A percentile compares a stretch with the other conserved stretches of the same genome.
Conservation (phyloP, 1,140 invertebrate genomes). For the Temnothorax nylanderi region DNA sequence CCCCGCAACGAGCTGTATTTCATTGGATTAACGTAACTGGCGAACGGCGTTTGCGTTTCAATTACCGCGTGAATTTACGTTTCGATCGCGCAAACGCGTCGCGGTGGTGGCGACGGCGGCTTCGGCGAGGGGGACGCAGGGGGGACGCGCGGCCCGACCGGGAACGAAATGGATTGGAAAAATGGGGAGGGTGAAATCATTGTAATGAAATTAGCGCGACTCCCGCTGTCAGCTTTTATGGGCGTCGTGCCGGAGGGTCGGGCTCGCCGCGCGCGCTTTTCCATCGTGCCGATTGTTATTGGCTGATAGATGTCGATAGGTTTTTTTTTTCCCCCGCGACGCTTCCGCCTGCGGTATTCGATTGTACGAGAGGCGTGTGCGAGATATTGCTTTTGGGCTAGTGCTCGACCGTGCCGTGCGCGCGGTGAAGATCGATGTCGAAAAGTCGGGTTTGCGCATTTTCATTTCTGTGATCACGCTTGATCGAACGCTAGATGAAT, state of each 20-base stretch:
- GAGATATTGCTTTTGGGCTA: conserved; percentile 24
- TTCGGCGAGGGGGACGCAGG: too few relatives aligned
- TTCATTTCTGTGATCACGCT: neutral
- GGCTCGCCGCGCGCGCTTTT: conserved; percentile 45
- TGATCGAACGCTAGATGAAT: neutral
- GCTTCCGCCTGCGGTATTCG: conserved; percentile 40
- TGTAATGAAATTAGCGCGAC: conserved; percentile 70
- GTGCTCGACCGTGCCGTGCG: neutral
- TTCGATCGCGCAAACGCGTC: conserved; percentile 69
- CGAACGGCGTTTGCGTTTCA: conserved; percentile 78
- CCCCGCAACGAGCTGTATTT: conserved; percentile 70
- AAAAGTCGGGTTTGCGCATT: neutral
- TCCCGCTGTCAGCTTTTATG: conserved; percentile 41
- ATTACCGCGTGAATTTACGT: conserved; percentile 74
- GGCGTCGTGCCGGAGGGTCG: conserved; percentile 21
- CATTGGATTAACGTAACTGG: conserved; percentile 76
- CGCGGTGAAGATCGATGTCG: neutral
- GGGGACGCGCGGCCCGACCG: neutral
- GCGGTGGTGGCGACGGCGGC: neutral
- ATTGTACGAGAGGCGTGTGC: conserved; percentile 22
- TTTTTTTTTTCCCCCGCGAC: conserved; percentile 9
- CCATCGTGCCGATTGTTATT: conserved; percentile 65
- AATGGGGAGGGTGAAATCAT: conserved; percentile 66
- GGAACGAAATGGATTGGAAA: conserved; percentile 69
- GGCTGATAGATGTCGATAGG: conserved; percentile 59